Evolutionary conservation across 2,888 invertebrate species (phyloP), one percentile per base, ranked within the genome.

Genomic region (Hipparchia semele): DNA sequence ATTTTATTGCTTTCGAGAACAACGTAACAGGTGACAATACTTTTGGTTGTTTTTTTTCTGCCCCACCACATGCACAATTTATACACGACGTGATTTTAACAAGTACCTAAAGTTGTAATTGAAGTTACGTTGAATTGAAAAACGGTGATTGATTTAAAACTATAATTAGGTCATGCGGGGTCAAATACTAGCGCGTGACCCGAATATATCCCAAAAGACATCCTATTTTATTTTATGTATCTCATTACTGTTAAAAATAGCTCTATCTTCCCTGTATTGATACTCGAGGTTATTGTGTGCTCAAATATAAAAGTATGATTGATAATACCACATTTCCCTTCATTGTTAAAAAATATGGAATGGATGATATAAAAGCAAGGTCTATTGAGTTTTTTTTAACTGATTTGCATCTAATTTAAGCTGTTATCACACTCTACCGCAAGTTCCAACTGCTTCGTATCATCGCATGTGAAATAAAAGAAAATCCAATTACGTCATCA

Each of bases 261-360:
- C 59, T 59, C 33, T 33, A 51, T 62, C 23, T 23, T 23, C 23
- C 49, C 23, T 56, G 54, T 67, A 46, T 45, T 46, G 67, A 67
- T 59, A 59, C 23, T 51, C 10, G 33, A n/a, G 45, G 59, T 59
- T 23, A 49, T 59, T 46, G 58, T 68, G 33, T 49, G 49, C 68
- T 6, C 59, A 51, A 49, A 68, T 59, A 68, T 67, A 49, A 62
- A 65, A 65, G 33, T 51, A 65, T 65, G 64, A 65, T 65, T 65
- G 64, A 65, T 65, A 65, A 33, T 12, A 23, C 64, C 51, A 23
- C 51, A 65, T 51, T 51, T 51, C 51, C 64, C 10, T 51, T 65
- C 53, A 65, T 12, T 10, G 64, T 10, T 51, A 12, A 51, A 65
- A 49, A 53, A 23, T 23, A 23, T 23, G 23, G 23, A 7, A 13